A percentile compares a stretch with the other conserved stretches of the same genome.
Conservation (phyloP, 37 sponge, comb jelly and placozoan species). For the Oscarella lobularis region DNA sequence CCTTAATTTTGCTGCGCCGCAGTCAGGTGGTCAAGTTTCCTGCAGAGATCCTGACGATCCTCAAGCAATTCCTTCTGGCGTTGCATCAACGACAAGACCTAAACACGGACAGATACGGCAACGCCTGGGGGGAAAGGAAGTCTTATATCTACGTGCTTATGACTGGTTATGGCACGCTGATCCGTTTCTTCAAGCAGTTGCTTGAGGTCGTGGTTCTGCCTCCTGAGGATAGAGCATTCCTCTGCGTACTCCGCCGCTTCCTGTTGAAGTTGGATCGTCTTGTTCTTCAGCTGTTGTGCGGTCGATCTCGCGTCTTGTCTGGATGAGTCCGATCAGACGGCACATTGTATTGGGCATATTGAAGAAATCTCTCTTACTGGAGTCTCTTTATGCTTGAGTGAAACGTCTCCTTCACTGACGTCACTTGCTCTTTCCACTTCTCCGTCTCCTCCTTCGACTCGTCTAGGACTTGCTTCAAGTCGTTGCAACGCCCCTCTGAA, state of each 20-base stretch:
- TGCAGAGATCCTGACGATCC: neutral
- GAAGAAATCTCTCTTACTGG: neutral
- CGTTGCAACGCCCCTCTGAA: too few species aligned
- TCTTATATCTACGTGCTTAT: neutral
- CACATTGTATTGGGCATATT: too few species aligned
- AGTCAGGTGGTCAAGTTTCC: neutral
- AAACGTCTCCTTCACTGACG: too few species aligned
- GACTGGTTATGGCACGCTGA: neutral
- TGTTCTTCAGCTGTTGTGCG: neutral
- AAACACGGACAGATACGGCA: neutral
- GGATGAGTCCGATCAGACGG: too few species aligned
- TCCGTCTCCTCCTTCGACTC: too few species aligned
- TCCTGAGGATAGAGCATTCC: too few species aligned
- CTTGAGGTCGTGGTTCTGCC: neutral
- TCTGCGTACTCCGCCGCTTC: too few species aligned
- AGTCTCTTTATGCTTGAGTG: too few species aligned
- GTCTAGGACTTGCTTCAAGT: too few species aligned
- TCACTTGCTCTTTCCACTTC: too few species aligned
- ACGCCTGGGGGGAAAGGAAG: too few species aligned
- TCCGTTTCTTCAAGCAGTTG: neutral
- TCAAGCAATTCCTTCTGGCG: neutral
- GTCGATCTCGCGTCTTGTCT: neutral
- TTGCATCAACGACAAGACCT: neutral
- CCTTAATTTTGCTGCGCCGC: too few species aligned
- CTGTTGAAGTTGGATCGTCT: neutral